Conservation (phyloP, 2,113 vertebrate species). For the Bothrops jararaca region DNA sequence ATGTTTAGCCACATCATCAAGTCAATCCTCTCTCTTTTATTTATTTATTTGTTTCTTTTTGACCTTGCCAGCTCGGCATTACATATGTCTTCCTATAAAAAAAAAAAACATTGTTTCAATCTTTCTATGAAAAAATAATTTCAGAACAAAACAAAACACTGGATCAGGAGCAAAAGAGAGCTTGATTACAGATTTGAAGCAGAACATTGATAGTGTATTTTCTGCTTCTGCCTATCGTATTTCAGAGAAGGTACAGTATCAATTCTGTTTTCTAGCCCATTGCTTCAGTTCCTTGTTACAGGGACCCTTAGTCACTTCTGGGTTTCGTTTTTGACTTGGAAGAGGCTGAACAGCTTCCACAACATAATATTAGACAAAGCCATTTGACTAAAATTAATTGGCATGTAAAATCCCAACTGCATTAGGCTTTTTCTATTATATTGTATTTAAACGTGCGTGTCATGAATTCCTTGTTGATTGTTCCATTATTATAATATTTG, state of each 20-base stretch:
- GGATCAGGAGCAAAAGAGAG: fast-evolving
- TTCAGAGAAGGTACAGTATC: neutral
- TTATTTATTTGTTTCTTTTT: neutral
- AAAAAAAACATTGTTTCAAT: neutral
- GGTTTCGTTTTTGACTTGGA: constrained; percentile 1
- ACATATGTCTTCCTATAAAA: neutral
- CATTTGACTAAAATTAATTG: constrained; percentile 26
- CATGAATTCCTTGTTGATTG: constrained; percentile 20
- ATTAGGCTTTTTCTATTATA: neutral
- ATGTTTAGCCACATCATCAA: constrained; percentile 19
- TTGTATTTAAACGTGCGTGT: constrained; percentile 19
- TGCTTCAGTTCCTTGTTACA: constrained; percentile 10
- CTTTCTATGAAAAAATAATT: neutral
- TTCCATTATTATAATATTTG: constrained; percentile 24
- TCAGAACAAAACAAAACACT: neutral
- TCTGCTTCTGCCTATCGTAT: neutral
- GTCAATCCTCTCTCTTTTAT: neutral
- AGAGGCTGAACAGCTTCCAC: neutral
- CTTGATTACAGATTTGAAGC: constrained; percentile 18
- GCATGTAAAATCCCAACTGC: constrained; percentile 3
- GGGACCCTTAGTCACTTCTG: neutral
- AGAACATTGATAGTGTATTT: constrained; percentile 15
- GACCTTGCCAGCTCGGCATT: neutral
- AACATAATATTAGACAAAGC: constrained; percentile 20
- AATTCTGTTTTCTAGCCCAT: neutral